phyloP scores from a whole-genome alignment of 2,888 invertebrate species.

The Drosophila buzzatii region DNA sequence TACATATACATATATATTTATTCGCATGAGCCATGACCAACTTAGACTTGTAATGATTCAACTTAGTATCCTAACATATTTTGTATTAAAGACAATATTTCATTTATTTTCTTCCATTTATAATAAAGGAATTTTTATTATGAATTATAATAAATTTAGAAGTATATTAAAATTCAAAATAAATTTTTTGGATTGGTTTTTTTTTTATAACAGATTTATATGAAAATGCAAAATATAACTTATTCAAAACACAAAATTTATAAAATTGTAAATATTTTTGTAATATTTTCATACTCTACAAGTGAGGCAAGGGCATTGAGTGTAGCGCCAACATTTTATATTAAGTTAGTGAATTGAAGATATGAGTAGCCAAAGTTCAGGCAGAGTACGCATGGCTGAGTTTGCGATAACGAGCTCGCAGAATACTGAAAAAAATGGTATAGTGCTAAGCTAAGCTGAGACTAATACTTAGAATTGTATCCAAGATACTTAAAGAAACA shows the following conservation, averaged over 20 bases:
- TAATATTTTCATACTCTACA: not conserved
- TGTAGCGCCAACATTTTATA: not conserved
- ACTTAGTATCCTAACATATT: not conserved
- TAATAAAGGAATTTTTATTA: too few species aligned
- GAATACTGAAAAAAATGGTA: constrained; percentile 6
- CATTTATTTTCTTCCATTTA: too few species aligned
- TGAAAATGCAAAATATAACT: not conserved
- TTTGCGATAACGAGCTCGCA: constrained; percentile 32
- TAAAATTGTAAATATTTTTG: not conserved
- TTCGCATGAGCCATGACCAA: constrained; percentile 3
- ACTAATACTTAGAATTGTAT: not conserved
- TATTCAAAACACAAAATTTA: not conserved
- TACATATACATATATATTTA: not conserved
- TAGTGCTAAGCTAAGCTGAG: not conserved
- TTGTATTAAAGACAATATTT: too few species aligned
- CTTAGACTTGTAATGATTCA: not conserved
- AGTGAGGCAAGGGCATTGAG: not conserved
- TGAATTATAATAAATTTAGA: too few species aligned
- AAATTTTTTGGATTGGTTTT: not conserved
- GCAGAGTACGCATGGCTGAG: constrained; percentile 26
- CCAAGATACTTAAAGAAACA: not conserved
- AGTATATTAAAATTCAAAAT: not conserved
- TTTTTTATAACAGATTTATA: too few species aligned
- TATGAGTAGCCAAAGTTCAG: constrained; percentile 34
- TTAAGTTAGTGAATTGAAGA: constrained; percentile 13